Percentiles rank a stretch among this genome's conserved stretches.
These are phyloP conservation scores for Cercopithecus mona DNA, from an alignment of 2,113 vertebrate species.

Conservation along the genomic window DNA sequence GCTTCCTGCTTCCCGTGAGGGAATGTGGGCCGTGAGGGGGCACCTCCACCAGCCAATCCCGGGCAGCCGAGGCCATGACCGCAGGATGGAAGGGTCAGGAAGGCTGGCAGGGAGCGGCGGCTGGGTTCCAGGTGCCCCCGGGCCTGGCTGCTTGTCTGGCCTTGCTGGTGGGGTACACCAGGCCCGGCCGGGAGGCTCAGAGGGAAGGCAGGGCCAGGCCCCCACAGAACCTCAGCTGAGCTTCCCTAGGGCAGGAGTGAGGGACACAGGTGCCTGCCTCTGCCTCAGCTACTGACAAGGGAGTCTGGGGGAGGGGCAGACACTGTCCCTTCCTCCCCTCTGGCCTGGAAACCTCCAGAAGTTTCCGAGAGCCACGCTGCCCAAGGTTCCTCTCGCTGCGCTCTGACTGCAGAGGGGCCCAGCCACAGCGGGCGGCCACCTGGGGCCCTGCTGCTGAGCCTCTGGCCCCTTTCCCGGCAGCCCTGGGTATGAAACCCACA, in stretches of 20 bases:
- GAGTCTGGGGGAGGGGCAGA: too few relatives aligned
- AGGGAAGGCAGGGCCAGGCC: neutral
- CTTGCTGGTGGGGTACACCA: neutral
- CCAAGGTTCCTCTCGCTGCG: neutral
- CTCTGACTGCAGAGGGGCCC: too few relatives aligned
- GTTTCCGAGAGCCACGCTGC: neutral
- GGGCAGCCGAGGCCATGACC: neutral
- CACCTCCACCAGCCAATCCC: conserved; percentile 69
- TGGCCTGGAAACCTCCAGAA: neutral
- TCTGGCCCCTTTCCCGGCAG: neutral
- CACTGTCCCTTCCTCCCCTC: neutral
- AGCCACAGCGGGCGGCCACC: too few relatives aligned
- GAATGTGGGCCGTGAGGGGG: conserved; percentile 64
- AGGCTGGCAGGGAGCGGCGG: neutral
- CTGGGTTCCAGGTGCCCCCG: neutral
- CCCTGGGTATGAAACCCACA: neutral
- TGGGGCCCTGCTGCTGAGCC: neutral
- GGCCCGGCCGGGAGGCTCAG: neutral
- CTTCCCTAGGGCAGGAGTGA: neutral
- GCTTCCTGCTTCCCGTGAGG: conserved; percentile 85
- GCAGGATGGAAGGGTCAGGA: neutral
- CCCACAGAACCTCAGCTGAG: neutral
- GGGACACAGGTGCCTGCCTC: neutral
- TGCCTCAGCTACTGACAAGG: neutral
- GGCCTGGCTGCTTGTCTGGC: neutral